Conservation (phyloP, 2,797 vertebrate genomes). For the Sebastes iracundus region DNA sequence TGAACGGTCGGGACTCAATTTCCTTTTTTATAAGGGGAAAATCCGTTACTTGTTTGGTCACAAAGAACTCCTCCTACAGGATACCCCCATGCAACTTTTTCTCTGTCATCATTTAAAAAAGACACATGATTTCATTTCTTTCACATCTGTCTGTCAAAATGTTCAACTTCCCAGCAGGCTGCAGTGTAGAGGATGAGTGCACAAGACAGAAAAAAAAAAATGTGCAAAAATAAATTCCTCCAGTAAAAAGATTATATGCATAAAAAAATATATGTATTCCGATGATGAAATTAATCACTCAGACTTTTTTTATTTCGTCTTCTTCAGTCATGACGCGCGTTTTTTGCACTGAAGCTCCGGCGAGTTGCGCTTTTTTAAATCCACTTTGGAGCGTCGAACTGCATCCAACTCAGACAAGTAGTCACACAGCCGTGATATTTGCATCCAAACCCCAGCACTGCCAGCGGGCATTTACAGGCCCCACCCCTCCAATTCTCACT, state of each 20-base stretch:
- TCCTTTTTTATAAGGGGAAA: slow-evolving; percentile 76
- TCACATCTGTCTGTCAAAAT: slow-evolving; percentile 45
- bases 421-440: slow-evolving; percentile 72
- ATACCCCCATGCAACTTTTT: slow-evolving; percentile 64
- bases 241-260: slow-evolving; percentile 5
- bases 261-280: slow-evolving; percentile 4
- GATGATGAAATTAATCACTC: slow-evolving; percentile 13
- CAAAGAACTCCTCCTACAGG: slow-evolving; percentile 77
- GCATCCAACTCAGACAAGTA: slow-evolving; percentile 80
- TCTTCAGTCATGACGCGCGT: slow-evolving; percentile 34
- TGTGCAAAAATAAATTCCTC: slow-evolving; percentile 8
- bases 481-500: slow-evolving; percentile 79
- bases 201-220: not conserved
- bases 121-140: slow-evolving; percentile 49
- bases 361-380: slow-evolving; percentile 73
- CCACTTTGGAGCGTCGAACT: slow-evolving; percentile 75
- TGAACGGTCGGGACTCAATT: slow-evolving; percentile 57
- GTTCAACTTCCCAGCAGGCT: slow-evolving; percentile 13
- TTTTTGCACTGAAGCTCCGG: slow-evolving; percentile 69
- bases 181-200: slow-evolving; percentile 12
- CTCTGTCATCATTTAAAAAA: slow-evolving; percentile 65
- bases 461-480: slow-evolving; percentile 78
- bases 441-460: slow-evolving; percentile 82
- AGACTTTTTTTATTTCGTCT: slow-evolving; percentile 30
- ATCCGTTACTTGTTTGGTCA: slow-evolving; percentile 73